Base-by-base conservation (phyloP, 2,797 vertebrate species). In the Pangasius mekongensis region DNA sequence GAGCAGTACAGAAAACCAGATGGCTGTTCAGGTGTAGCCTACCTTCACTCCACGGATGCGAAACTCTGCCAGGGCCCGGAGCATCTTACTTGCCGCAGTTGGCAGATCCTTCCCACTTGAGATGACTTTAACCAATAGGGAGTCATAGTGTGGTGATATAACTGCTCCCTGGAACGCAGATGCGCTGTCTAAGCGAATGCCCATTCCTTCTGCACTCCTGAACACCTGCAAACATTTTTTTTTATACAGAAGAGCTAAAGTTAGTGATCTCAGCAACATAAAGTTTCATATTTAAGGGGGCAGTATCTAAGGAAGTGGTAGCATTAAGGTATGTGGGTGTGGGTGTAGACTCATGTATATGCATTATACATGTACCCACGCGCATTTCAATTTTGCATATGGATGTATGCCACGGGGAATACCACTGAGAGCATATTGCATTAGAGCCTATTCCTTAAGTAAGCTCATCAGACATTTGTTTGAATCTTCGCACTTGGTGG, bases 141-240 rank as follows among this genome's bases (percentile, higher is more conserved):
- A 99, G 94, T 99, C 98, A 1, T 99, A 99, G 91, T 99, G 98
- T 0, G 98, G 98, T 0, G 98, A 99, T 90, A 99, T 98, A 90
- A 99, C 24, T 0, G 98, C 98, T 0, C 98, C 98, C 92, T 98
- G 98, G 94, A 98, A 99, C 5, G 98, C 98, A 0, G 98, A 99
- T 22, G 98, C 98, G 0, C 97, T 98, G 94, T 98, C 98, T 94
- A 99, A 94, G 11, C 98, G 97, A 93, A 99, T 99, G 0, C 98
- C 98, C 98, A 99, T 99, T 16, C 98, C 98, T 86, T 99, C 98
- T 0, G 97, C 98, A 0, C 97, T 98, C 30, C 98, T 95, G 94
- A 99, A 99, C 22, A 99, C 98, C 98, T 98, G 94, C 43, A 1
- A 60, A 62, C 49, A 86, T 60, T 62, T 77, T n/a, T 39, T 62